Percentiles rank a stretch among this genome's conserved stretches.
Evolutionary conservation across 2,797 vertebrate genomes (phyloP).

Genomic region (Falco peregrinus): DNA sequence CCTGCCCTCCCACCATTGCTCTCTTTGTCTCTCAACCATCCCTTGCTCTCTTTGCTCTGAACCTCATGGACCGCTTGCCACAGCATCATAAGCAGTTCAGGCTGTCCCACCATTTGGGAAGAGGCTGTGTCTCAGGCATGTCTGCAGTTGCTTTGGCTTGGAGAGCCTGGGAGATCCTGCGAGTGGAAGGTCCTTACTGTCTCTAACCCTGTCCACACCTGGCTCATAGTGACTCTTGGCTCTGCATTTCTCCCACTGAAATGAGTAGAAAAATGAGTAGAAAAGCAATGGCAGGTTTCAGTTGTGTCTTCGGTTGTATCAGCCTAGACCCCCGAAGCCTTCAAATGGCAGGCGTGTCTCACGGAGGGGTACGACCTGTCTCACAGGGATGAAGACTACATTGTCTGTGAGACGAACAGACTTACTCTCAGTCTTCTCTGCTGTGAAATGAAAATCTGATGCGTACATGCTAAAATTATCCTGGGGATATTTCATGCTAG

Average conservation of each 20-base stretch:
- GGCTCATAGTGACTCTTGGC: not conserved
- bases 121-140: not conserved
- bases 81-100: not conserved
- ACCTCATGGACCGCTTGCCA: not conserved
- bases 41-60: not conserved
- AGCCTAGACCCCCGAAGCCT: not conserved
- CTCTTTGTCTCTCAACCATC: not conserved
- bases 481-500: not conserved
- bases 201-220: not conserved
- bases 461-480: constrained; percentile 4
- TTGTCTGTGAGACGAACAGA: not conserved
- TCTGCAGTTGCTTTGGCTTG: not conserved
- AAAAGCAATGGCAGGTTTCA: not conserved
- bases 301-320: not conserved
- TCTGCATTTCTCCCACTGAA: not conserved
- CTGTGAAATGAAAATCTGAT: constrained; percentile 19
- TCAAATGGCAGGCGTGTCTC: not conserved
- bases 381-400: not conserved
- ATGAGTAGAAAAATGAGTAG: not conserved
- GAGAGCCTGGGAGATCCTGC: not conserved
- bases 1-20: not conserved
- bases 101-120: not conserved
- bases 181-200: not conserved
- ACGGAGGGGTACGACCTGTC: not conserved
- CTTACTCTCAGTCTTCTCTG: constrained; percentile 11